Evolutionary conservation across 2,113 vertebrate species (phyloP).

Genomic region (Aythya baeri): DNA sequence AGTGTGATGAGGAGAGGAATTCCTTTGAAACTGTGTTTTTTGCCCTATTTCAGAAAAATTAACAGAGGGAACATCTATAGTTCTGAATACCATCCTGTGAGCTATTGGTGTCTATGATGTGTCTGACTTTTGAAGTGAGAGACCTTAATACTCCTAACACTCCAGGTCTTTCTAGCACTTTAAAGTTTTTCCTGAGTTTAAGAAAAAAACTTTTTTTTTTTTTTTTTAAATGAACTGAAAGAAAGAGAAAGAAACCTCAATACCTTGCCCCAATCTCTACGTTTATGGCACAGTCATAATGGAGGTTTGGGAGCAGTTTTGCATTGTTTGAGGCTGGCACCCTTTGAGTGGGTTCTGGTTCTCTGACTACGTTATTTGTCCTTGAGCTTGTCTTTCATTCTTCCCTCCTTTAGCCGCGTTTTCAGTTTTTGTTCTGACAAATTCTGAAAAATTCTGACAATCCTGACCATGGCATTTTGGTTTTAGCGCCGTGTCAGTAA

Average conservation of each 20-base stretch:
- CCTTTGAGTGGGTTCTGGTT: background rate
- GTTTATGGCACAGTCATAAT: background rate
- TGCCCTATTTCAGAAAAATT: background rate
- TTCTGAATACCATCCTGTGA: background rate
- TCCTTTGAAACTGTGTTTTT: background rate
- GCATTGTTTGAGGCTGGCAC: background rate
- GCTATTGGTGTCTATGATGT: background rate
- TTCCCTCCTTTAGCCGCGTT: background rate
- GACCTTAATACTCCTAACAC: background rate
- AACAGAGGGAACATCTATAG: background rate
- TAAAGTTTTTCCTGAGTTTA: background rate
- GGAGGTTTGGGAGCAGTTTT: background rate
- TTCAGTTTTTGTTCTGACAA: background rate
- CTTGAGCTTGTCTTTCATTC: background rate
- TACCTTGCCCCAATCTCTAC: background rate
- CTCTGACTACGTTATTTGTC: fast-evolving
- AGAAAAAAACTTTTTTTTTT: background rate
- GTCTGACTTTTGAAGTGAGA: background rate
- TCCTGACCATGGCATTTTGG: fast-evolving
- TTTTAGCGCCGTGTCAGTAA: fast-evolving
- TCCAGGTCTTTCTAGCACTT: background rate
- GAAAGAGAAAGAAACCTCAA: fast-evolving
- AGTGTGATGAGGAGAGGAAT: background rate
- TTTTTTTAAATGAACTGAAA: background rate
- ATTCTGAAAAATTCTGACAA: too few species aligned